Percentiles rank a stretch among this genome's conserved stretches.
Conservation (phyloP, 2,797 vertebrate genomes). For the Pitangus sulphuratus region DNA sequence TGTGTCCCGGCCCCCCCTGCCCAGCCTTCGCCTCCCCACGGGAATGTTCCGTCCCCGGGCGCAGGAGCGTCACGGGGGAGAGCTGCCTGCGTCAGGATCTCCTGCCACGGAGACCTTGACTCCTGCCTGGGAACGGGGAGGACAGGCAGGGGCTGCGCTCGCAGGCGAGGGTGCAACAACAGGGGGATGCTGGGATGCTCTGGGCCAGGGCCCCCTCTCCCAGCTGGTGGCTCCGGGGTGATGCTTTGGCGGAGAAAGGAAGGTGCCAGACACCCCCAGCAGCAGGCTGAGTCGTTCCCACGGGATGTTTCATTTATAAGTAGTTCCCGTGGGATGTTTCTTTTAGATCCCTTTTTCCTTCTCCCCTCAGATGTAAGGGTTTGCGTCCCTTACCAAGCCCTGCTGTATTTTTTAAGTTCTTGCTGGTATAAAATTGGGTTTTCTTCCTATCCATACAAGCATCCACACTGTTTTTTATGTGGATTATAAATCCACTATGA, state of each 20-base stretch:
- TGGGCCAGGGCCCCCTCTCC: rapidly evolving
- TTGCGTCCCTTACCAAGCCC: not conserved
- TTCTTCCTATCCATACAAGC: not conserved
- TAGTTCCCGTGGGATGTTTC: not conserved
- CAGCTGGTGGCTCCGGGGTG: not conserved
- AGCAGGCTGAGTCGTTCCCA: not conserved
- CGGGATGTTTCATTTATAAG: not conserved
- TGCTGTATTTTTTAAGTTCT: not conserved
- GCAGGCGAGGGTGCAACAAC: rapidly evolving
- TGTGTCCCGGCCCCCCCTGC: not conserved
- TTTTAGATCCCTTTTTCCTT: not conserved
- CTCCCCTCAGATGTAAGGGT: not conserved
- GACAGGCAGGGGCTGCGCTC: not conserved
- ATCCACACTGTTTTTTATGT: rapidly evolving
- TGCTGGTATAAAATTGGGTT: not conserved
- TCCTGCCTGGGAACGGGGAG: slow-evolving; percentile 35
- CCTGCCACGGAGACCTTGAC: slow-evolving; percentile 57
- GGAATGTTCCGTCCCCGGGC: slow-evolving; percentile 60
- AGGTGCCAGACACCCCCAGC: not conserved
- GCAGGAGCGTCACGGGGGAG: slow-evolving; percentile 16
- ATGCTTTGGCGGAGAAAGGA: not conserved
- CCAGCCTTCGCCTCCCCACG: not conserved
- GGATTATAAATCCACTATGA: not conserved
- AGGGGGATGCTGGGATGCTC: not conserved
- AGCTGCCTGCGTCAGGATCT: slow-evolving; percentile 66